A percentile compares a stretch with the other conserved stretches of the same genome.
Conservation (phyloP, 1,140 invertebrate species). For the Piezodorus guildinii region DNA sequence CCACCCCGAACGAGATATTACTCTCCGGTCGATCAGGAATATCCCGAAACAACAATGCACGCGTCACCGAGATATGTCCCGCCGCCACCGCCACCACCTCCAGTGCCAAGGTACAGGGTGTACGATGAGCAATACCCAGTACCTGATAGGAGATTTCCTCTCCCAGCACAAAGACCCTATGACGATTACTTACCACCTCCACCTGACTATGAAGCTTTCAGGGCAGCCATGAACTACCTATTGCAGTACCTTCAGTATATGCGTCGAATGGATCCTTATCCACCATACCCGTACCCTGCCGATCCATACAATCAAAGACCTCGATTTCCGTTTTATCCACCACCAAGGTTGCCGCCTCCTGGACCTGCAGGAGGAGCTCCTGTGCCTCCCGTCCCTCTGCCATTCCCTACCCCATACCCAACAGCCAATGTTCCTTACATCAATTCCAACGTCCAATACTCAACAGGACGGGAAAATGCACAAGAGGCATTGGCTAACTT, state of each 20-base stretch:
- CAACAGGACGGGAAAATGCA: neutral
- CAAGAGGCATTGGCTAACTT: neutral
- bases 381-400: neutral
- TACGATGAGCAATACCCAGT: slow-evolving; percentile 14
- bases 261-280: slow-evolving; percentile 24
- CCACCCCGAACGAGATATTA: slow-evolving; percentile 10
- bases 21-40: slow-evolving; percentile 5
- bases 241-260: slow-evolving; percentile 28
- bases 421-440: slow-evolving; percentile 17
- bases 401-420: neutral
- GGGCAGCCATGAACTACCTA: slow-evolving; percentile 31
- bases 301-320: slow-evolving; percentile 28
- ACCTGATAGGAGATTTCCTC: neutral
- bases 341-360: neutral
- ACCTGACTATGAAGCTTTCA: slow-evolving; percentile 35
- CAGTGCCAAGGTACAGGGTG: neutral
- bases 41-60: neutral
- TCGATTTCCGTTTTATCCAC: neutral
- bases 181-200: slow-evolving; percentile 34
- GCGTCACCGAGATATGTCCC: neutral
- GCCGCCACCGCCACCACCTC: slow-evolving; percentile 1
- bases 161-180: slow-evolving; percentile 24
- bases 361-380: too few relatives aligned
- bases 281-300: slow-evolving; percentile 31
- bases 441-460: slow-evolving; percentile 23